Evolutionary conservation across 2,888 invertebrate genomes (phyloP).

Genomic region (Drosophila affinis): DNA sequence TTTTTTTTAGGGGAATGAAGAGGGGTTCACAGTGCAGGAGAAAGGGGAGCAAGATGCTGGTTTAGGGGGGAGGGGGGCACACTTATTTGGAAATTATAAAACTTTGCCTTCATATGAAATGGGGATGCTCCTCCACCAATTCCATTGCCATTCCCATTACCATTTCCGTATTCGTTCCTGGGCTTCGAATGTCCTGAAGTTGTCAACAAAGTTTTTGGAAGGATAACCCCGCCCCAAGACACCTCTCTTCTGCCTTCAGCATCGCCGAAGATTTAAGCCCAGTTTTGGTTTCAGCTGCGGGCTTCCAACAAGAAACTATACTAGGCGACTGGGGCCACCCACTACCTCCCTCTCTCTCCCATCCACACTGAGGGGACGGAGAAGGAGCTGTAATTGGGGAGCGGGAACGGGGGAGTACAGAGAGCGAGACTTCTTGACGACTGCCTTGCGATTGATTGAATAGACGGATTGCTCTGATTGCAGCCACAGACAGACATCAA

Average conservation of each 20-base stretch:
- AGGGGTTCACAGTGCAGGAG: background rate
- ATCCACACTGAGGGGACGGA: background rate
- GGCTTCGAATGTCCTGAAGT: slow-evolving; percentile 1
- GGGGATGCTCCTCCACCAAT: slow-evolving; percentile 2
- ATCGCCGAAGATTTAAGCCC: slow-evolving; percentile 24
- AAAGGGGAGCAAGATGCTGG: background rate
- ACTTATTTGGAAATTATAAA: slow-evolving; percentile 70
- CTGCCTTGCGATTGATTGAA: slow-evolving; percentile 63
- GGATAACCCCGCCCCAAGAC: background rate
- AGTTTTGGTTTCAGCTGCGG: slow-evolving; percentile 31
- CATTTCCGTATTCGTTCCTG: slow-evolving; percentile 9
- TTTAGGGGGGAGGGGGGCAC: slow-evolving; percentile 22
- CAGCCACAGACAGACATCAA: slow-evolving; percentile 62
- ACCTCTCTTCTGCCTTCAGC: background rate
- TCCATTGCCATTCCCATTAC: background rate
- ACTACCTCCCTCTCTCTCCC: background rate
- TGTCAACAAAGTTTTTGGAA: slow-evolving; percentile 25
- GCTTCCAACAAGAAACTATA: slow-evolving; percentile 18
- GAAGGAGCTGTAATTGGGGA: background rate
- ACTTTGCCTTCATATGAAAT: slow-evolving; percentile 40
- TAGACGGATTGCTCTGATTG: slow-evolving; percentile 75
- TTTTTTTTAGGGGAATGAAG: background rate
- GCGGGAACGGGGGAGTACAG: slow-evolving; percentile 3
- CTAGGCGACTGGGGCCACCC: background rate
- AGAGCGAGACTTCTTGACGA: slow-evolving; percentile 16